Conservation (phyloP, 2,113 vertebrate genomes). For the Zosterops pallidus region DNA sequence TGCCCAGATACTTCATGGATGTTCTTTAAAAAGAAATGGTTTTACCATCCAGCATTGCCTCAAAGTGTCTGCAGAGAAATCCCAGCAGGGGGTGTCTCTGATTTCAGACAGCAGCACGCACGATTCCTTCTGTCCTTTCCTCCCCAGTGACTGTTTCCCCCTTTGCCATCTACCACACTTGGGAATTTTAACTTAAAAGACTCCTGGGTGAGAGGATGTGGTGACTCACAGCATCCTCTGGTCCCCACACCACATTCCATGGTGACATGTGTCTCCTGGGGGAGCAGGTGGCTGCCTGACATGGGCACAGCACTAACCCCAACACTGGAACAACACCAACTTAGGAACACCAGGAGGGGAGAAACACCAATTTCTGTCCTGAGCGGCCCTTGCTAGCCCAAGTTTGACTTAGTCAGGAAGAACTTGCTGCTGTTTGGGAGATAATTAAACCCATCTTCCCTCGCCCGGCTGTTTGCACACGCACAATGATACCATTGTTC, state of each 20-base stretch:
- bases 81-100: neutral
- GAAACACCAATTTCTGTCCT: neutral
- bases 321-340: neutral
- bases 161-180: neutral
- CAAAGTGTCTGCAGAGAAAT: neutral
- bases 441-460: slow-evolving; percentile 80
- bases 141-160: neutral
- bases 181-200: neutral
- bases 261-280: neutral
- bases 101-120: neutral
- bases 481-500: slow-evolving; percentile 79
- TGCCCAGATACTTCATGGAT: neutral
- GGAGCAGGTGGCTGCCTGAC: neutral
- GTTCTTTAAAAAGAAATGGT: neutral
- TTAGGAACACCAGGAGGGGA: neutral
- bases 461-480: slow-evolving; percentile 41
- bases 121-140: neutral
- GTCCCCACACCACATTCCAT: fast-evolving
- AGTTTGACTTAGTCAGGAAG: slow-evolving; percentile 55
- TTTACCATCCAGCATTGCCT: neutral
- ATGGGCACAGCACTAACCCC: fast-evolving
- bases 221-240: neutral
- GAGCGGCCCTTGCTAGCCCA: slow-evolving; percentile 12
- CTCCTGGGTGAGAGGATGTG: slow-evolving; percentile 8
- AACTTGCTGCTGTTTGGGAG: slow-evolving; percentile 52